Base-by-base conservation (phyloP, 2,888 invertebrate species). In the Tanytarsus gracilentus region DNA sequence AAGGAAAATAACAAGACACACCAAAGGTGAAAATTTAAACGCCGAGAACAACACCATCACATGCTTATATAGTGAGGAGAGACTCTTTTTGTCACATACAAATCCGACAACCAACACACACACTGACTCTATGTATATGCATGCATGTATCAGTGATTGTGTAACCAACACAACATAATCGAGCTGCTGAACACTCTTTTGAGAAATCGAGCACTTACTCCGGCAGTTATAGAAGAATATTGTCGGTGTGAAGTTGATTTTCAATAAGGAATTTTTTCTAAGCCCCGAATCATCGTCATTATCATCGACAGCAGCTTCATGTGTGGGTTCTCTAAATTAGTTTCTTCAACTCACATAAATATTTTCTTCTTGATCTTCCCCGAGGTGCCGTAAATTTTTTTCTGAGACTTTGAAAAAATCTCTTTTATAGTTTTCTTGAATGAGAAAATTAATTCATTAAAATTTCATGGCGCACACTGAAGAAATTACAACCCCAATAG, bases 191-290 rank as follows among this genome's bases (percentile, higher is more conserved):
- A 33, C 21, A 53, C 16, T 27, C 9, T 21, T 52, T 33, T 53
- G 53, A n/a, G 40, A 5, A 55, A 40, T 39, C 55, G 40, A 44
- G 44, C 16, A 14, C 21, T n/a, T n/a, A n/a, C 21, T 44, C 21
- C 40, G 55, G 55, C 55, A 55, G 55, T 55, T 55, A 26, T 26
- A 39, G 55, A 55, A 40, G 55, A 55, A 55, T 55, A 55, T 55
- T 40, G 55, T 55, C 55, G 26, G 55, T 55, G 55, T 55, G 55
- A 55, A 55, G 55, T 55, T 55, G 55, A 55, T 26, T n/a, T 49
- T 49, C 26, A 26, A 49, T 49, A 49, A 14, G 49, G 49, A 21
- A 39, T 44, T 44, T 9, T 44, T 4, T 16, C 44, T 4, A 5
- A 18, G 14, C n/a, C 33, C n/a, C 9, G n/a, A 36, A 36, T 14